Percentiles rank a stretch among this genome's conserved stretches.
Evolutionary conservation across 2,888 invertebrate genomes (phyloP).

Genomic region (Periphyllus acericola): DNA sequence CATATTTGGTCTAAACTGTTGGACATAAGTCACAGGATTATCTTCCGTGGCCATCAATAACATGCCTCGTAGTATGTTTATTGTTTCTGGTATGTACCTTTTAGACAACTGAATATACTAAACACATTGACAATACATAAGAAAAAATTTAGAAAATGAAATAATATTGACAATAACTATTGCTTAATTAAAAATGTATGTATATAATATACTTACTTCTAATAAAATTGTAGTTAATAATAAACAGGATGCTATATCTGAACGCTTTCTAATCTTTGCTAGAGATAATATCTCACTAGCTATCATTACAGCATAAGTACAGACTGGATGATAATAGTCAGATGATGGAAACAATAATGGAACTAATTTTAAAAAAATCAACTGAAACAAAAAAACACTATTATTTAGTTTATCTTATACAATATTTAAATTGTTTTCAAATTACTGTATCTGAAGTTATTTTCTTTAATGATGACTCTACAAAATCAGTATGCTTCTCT

Average conservation of each 20-base stretch:
- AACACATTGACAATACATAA: conserved; percentile 66
- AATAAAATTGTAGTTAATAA: conserved; percentile 78
- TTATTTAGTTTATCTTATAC: not conserved
- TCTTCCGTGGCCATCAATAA: conserved; percentile 74
- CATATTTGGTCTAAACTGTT: conserved; percentile 48
- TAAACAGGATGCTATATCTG: conserved; percentile 81
- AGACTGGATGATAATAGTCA: conserved; percentile 88
- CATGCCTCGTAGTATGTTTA: conserved; percentile 83
- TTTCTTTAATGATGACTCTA: conserved; percentile 63
- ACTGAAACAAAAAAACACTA: conserved; percentile 66
- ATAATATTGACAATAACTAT: not conserved
- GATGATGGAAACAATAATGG: conserved; percentile 87
- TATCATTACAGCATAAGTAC: conserved; percentile 84
- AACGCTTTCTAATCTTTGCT: conserved; percentile 73
- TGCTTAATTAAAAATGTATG: no score
- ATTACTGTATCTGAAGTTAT: conserved; percentile 59
- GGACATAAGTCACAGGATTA: conserved; percentile 11
- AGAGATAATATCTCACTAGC: conserved; percentile 81
- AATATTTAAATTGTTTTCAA: conserved; percentile 6
- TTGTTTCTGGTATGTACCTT: conserved; percentile 81
- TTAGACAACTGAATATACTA: conserved; percentile 82
- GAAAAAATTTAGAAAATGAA: not conserved
- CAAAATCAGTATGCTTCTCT: conserved; percentile 77
- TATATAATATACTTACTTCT: conserved; percentile 72
- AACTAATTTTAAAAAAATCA: conserved; percentile 85